Evolutionary conservation across 1,140 invertebrate species (phyloP).

Genomic region (Zophobas morio): DNA sequence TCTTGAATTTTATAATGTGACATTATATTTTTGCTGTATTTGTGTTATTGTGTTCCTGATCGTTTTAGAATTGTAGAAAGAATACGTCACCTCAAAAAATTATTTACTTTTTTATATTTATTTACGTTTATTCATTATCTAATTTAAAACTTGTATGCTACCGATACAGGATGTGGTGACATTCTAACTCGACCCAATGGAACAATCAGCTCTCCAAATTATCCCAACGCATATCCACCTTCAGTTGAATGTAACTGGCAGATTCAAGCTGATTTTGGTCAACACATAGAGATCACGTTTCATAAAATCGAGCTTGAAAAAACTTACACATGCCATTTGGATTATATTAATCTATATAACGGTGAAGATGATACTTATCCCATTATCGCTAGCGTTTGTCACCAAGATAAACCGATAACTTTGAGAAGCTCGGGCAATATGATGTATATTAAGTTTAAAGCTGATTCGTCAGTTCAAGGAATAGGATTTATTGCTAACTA

Average conservation of each 20-base stretch:
- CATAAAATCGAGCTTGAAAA: slow-evolving; percentile 79
- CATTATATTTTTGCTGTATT: too few relatives aligned
- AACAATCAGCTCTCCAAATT: slow-evolving; percentile 78
- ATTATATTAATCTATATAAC: slow-evolving; percentile 80
- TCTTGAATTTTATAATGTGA: too few relatives aligned
- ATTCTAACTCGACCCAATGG: slow-evolving; percentile 71
- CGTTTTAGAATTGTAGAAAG: too few relatives aligned
- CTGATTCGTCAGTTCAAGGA: slow-evolving; percentile 71
- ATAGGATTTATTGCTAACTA: slow-evolving; percentile 78
- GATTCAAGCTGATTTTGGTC: slow-evolving; percentile 78
- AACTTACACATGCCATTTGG: slow-evolving; percentile 73
- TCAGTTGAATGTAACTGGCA: slow-evolving; percentile 82
- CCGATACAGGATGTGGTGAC: too few relatives aligned
- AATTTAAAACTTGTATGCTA: too few relatives aligned
- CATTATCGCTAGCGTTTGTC: slow-evolving; percentile 76
- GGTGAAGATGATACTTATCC: slow-evolving; percentile 74
- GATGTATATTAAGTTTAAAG: slow-evolving; percentile 77
- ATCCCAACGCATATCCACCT: slow-evolving; percentile 75
- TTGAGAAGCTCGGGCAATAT: slow-evolving; percentile 76
- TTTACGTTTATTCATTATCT: too few relatives aligned
- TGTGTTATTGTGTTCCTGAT: too few relatives aligned
- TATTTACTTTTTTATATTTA: too few relatives aligned
- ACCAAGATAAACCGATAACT: slow-evolving; percentile 63
- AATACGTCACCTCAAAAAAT: too few relatives aligned
- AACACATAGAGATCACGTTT: slow-evolving; percentile 78